Conservation (phyloP, 2,888 invertebrate species). For the Eilema caniola region DNA sequence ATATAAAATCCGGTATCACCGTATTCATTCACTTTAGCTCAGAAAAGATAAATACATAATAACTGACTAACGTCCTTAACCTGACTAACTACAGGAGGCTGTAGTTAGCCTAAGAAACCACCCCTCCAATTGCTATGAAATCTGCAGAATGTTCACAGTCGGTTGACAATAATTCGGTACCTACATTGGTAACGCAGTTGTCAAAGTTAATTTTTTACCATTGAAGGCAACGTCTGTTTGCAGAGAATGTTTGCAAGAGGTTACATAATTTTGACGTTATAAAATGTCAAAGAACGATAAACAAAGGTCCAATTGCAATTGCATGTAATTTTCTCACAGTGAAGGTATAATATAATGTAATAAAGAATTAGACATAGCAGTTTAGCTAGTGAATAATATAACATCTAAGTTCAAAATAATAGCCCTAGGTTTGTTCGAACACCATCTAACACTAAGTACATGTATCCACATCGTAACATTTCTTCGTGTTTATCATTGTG, state of each 20-base stretch:
- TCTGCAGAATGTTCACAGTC: background rate
- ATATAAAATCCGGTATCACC: background rate
- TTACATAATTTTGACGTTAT: background rate
- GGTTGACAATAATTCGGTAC: background rate
- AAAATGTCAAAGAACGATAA: slow-evolving; percentile 1
- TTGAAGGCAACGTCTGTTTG: background rate
- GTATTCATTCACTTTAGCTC: background rate
- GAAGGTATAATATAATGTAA: slow-evolving; percentile 12
- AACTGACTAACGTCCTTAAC: too few species aligned
- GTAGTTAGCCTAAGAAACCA: background rate
- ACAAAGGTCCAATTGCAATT: slow-evolving; percentile 7
- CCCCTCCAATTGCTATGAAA: background rate
- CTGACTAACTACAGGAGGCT: too few species aligned
- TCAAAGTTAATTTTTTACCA: background rate
- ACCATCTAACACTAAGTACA: background rate
- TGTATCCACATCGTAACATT: background rate
- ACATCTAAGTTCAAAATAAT: slow-evolving; percentile 9
- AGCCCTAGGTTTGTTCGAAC: background rate
- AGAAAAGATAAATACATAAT: too few species aligned
- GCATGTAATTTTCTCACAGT: slow-evolving; percentile 11
- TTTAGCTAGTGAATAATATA: too few species aligned
- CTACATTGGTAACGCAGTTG: background rate
- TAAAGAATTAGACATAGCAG: slow-evolving; percentile 13
- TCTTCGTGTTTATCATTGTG: background rate
- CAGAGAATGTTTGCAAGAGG: background rate